A percentile compares a stretch with the other conserved stretches of the same genome.
Conservation (phyloP, 2,113 vertebrate genomes). For the Grantiella picta region DNA sequence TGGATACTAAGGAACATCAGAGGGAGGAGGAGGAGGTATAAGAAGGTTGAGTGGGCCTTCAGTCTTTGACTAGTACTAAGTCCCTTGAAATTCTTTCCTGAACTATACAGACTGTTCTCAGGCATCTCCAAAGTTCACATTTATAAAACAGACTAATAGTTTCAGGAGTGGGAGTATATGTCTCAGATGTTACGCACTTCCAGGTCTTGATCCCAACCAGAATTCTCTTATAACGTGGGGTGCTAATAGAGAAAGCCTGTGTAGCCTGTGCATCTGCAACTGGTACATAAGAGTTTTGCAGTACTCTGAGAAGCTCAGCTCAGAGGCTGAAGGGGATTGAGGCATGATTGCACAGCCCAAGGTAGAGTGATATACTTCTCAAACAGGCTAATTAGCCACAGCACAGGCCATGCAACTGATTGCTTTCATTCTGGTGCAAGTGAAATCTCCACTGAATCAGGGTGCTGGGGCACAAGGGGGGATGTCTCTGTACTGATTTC, state of each 20-base stretch:
- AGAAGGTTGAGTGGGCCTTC: not conserved
- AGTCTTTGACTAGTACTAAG: not conserved
- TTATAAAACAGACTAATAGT: not conserved
- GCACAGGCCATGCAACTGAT: not conserved
- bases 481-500: not conserved
- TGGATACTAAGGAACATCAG: not conserved
- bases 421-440: not conserved
- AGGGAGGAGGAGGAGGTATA: not conserved
- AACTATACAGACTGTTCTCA: not conserved
- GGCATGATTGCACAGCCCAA: fast-evolving
- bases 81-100: not conserved
- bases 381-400: not conserved
- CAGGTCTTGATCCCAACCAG: not conserved
- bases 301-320: not conserved
- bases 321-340: not conserved
- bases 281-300: too few species aligned
- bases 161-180: not conserved
- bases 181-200: not conserved
- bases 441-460: not conserved
- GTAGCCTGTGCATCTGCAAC: not conserved
- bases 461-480: not conserved
- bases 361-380: not conserved
- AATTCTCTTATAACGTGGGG: fast-evolving
- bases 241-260: not conserved
- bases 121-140: not conserved